Evolutionary conservation across 2,113 vertebrate species (phyloP).

Genomic region (Archilochus colubris): DNA sequence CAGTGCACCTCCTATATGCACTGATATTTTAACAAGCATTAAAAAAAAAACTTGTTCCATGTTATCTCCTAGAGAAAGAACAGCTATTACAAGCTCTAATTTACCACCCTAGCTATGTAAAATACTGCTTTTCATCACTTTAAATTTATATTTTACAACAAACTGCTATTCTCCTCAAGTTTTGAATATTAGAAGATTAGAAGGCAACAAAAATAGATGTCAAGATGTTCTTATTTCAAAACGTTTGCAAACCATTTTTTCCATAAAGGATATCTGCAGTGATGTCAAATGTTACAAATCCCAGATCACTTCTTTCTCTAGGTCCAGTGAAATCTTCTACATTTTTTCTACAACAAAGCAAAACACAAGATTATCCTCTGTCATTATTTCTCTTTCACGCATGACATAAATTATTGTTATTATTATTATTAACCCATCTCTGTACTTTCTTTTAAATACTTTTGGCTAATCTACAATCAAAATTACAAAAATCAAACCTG

Average conservation of each 20-base stretch:
- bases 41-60: background rate
- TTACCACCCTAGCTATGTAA: background rate
- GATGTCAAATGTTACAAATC: slow-evolving; percentile 95
- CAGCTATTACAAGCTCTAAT: background rate
- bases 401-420: background rate
- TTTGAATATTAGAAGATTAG: background rate
- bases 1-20: background rate
- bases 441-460: background rate
- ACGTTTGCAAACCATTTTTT: background rate
- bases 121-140: background rate
- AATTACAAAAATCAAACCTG: background rate
- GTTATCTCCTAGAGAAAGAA: background rate
- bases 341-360: slow-evolving; percentile 87
- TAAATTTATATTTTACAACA: background rate
- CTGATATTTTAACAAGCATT: background rate
- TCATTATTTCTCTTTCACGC: background rate
- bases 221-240: background rate
- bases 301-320: slow-evolving; percentile 95
- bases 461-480: background rate
- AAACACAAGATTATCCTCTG: slow-evolving; percentile 9
- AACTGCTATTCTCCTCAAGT: background rate
- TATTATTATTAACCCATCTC: background rate
- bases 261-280: slow-evolving; percentile 95
- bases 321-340: slow-evolving; percentile 98
- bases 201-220: background rate